phyloP scores from a whole-genome alignment of 2,888 invertebrate genomes.

The Trichogramma dendrolimi region DNA sequence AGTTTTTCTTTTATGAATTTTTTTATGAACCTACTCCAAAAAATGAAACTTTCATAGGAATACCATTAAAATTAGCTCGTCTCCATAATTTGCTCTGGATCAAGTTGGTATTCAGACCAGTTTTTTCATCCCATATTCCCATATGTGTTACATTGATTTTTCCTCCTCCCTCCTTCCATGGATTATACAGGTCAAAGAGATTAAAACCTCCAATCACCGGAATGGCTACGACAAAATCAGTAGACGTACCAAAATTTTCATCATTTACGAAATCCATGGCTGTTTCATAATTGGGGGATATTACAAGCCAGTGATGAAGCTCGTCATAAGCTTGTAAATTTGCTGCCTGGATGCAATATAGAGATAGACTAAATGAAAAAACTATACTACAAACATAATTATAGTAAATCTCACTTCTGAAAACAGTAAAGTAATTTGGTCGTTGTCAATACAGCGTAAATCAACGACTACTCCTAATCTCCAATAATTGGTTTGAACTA shows the following conservation, averaged over 20 bases:
- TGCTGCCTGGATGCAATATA: not conserved
- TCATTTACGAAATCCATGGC: conserved; percentile 30
- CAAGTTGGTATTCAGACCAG: conserved; percentile 29
- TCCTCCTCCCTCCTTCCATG: conserved; percentile 39
- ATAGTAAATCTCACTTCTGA: too few relatives aligned
- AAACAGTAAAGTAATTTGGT: too few relatives aligned
- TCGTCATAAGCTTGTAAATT: conserved; percentile 1
- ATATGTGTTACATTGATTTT: conserved; percentile 35
- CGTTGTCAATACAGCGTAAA: too few relatives aligned
- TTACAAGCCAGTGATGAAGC: conserved; percentile 6
- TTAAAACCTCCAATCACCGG: conserved; percentile 22
- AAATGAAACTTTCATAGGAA: conserved; percentile 1
- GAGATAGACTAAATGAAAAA: not conserved
- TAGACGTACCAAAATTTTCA: conserved; percentile 31
- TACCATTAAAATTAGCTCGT: conserved; percentile 3
- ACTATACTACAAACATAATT: too few relatives aligned
- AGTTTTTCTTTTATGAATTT: not conserved
- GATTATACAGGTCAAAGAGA: conserved; percentile 42
- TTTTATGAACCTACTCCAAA: conserved; percentile 4
- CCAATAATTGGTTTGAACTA: too few relatives aligned
- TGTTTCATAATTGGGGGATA: conserved; percentile 22
- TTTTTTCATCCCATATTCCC: conserved; percentile 34
- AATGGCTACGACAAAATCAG: conserved; percentile 35
- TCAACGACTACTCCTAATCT: too few relatives aligned
- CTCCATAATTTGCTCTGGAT: conserved; percentile 13